phyloP scores from a whole-genome alignment of 2,888 invertebrate genomes.

The Dasypogon diadema region DNA sequence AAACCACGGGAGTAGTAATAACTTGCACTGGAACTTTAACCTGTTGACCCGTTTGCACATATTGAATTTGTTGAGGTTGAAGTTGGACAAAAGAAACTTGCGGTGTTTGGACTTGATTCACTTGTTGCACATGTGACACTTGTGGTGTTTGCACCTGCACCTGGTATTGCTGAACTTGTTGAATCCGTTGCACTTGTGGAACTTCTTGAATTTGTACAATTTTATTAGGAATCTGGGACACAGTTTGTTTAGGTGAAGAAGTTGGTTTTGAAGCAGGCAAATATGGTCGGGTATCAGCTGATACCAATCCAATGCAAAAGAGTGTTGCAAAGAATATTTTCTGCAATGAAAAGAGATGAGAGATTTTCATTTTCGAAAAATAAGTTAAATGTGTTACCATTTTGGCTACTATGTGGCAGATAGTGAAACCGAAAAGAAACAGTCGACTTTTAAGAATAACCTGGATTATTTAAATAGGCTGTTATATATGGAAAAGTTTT shows the following conservation, averaged over 20 bases:
- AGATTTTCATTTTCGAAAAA: slow-evolving; percentile 3
- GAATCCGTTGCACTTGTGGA: slow-evolving; percentile 1
- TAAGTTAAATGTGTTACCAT: slow-evolving; percentile 11
- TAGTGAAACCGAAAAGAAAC: slow-evolving; percentile 13
- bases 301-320: slow-evolving; percentile 16
- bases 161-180: neutral
- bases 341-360: neutral
- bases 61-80: neutral
- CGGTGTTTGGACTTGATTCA: neutral
- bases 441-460: slow-evolving; percentile 12
- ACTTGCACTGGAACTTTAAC: neutral
- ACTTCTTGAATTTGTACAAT: neutral
- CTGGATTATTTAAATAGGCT: neutral
- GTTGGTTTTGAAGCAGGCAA: slow-evolving; percentile 2
- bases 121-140: neutral
- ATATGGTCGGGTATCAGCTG: slow-evolving; percentile 24
- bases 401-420: neutral
- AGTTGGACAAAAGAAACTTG: no score
- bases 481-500: slow-evolving; percentile 16
- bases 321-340: slow-evolving; percentile 1
- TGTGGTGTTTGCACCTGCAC: neutral
- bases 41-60: neutral
- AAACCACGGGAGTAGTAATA: neutral
- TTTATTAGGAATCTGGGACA: neutral
- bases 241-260: neutral